These are phyloP conservation scores for Thinocorus orbignyianus DNA, from an alignment of 2,113 vertebrate genomes.

Conservation along the genomic window DNA sequence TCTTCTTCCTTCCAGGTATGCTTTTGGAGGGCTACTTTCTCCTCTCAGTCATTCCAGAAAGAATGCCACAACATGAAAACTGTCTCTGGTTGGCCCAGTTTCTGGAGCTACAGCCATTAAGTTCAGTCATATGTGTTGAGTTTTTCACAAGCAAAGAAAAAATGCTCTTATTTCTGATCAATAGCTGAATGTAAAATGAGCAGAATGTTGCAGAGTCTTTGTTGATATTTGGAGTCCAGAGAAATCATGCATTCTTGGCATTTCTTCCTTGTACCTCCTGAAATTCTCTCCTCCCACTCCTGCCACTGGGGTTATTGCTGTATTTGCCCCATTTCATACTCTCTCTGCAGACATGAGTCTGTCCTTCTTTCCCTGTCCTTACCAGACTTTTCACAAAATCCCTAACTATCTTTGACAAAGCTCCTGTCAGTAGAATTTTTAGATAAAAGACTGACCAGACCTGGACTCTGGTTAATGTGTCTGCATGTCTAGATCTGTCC, in stretches of 20 bases:
- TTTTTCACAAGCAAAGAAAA: neutral
- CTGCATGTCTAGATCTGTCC: neutral
- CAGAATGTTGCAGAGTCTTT: neutral
- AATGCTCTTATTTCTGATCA: neutral
- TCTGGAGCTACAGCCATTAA: neutral
- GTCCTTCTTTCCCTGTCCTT: neutral
- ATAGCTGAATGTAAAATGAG: neutral
- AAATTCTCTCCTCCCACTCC: neutral
- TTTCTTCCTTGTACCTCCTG: neutral
- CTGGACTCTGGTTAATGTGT: neutral
- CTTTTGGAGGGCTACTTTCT: neutral
- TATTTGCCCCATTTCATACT: neutral
- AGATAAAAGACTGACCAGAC: neutral
- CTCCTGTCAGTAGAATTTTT: neutral
- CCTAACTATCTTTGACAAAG: neutral
- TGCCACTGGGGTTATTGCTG: neutral
- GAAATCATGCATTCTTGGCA: neutral
- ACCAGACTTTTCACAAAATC: neutral
- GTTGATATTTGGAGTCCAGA: neutral
- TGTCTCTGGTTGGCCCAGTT: neutral
- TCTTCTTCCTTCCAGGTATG: neutral
- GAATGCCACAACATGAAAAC: neutral
- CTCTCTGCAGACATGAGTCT: neutral
- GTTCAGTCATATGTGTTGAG: neutral
- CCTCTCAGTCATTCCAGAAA: neutral